Conservation (phyloP, 2,113 vertebrate genomes). For the Indicator maculatus region DNA sequence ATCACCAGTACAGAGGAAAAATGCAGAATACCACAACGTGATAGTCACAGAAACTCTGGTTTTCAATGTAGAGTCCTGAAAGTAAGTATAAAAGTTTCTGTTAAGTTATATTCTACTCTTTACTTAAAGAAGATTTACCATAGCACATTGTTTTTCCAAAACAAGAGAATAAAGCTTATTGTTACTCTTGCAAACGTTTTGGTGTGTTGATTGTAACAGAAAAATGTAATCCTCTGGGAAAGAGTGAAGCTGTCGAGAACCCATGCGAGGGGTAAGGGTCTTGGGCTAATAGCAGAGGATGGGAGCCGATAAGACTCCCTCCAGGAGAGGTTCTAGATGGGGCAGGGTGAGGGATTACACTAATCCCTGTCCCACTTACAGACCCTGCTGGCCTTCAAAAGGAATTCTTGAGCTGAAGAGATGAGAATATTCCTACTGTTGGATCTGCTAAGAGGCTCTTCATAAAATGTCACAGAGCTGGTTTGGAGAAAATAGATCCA, state of each 20-base stretch:
- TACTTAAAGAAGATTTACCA: neutral
- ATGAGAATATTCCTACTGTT: constrained; percentile 77
- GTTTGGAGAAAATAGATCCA: constrained; percentile 82
- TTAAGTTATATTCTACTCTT: neutral
- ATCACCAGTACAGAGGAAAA: neutral
- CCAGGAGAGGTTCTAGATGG: constrained; percentile 56
- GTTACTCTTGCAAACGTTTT: neutral
- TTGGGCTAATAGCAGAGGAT: neutral
- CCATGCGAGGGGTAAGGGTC: neutral
- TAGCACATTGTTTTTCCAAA: neutral
- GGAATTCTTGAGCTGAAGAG: constrained; percentile 77
- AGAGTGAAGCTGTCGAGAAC: neutral
- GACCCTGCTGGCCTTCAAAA: constrained; percentile 76
- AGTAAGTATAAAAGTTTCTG: constrained; percentile 38
- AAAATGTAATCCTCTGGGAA: neutral
- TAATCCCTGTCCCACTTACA: constrained; percentile 70
- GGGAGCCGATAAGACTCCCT: constrained; percentile 73
- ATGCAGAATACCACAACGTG: neutral
- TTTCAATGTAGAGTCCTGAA: constrained; percentile 14
- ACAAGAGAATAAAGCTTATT: neutral
- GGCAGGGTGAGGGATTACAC: constrained; percentile 59
- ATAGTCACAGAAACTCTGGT: constrained; percentile 47
- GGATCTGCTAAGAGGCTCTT: constrained; percentile 83
- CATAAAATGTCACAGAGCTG: constrained; percentile 71
- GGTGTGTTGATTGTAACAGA: neutral